phyloP scores from a whole-genome alignment of 1,140 invertebrate species.

The Neodiprion virginianus region DNA sequence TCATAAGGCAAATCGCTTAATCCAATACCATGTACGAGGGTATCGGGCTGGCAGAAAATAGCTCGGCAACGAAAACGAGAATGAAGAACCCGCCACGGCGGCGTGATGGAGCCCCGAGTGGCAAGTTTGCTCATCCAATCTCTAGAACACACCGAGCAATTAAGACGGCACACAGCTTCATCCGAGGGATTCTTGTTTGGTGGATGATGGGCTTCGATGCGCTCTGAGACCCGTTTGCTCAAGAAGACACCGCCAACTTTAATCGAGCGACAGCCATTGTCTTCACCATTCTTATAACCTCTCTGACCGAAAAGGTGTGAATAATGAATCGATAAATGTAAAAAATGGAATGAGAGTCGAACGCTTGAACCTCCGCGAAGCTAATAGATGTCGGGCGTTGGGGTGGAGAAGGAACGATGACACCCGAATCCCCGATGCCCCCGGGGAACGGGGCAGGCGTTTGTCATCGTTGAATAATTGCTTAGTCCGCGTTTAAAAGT shows the following conservation, averaged over 20 bases:
- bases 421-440: background rate
- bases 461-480: slow-evolving; percentile 56
- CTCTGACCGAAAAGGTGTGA: no score
- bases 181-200: no score
- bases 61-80: background rate
- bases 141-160: background rate
- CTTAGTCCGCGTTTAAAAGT: slow-evolving; percentile 49
- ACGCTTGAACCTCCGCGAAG: background rate
- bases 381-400: background rate
- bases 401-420: background rate
- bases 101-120: background rate
- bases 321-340: no score
- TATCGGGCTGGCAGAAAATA: background rate
- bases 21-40: no score
- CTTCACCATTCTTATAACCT: no score
- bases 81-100: background rate
- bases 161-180: background rate
- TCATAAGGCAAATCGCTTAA: no score
- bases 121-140: background rate
- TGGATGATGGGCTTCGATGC: no score
- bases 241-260: no score
- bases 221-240: no score
- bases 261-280: no score
- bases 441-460: slow-evolving; percentile 42
- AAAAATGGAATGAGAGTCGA: background rate